phyloP scores from a whole-genome alignment of 2,797 vertebrate species.

The Phataginus tetradactyla region DNA sequence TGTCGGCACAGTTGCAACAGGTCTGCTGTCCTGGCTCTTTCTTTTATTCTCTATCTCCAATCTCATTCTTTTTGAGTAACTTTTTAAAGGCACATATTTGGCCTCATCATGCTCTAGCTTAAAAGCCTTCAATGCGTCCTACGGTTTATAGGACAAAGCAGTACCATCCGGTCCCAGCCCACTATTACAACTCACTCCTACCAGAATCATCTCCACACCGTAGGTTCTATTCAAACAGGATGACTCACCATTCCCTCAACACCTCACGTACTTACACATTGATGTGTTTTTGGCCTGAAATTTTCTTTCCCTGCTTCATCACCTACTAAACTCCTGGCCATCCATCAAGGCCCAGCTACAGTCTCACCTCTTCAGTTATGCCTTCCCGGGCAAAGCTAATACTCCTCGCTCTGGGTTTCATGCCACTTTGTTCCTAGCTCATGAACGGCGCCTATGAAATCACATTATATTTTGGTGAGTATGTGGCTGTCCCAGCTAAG shows the following conservation, averaged over 20 bases:
- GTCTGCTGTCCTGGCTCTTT: background rate
- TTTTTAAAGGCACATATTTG: background rate
- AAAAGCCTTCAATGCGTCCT: background rate
- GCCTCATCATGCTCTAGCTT: background rate
- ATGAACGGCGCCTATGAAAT: background rate
- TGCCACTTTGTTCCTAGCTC: background rate
- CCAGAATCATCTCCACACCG: background rate
- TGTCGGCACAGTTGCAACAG: background rate
- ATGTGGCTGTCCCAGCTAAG: background rate
- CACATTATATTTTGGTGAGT: slow-evolving; percentile 20
- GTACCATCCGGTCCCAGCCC: background rate
- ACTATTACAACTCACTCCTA: background rate
- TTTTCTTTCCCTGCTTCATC: background rate
- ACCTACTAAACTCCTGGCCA: background rate
- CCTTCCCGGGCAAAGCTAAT: background rate
- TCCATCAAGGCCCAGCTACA: background rate
- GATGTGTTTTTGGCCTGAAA: background rate
- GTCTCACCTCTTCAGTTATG: background rate
- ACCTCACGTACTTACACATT: fast-evolving
- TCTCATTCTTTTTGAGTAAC: background rate
- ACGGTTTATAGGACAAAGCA: background rate
- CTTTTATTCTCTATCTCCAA: background rate
- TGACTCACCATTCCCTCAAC: background rate
- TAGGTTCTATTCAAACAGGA: background rate
- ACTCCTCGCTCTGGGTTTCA: background rate